Evolutionary conservation across 1,140 invertebrate genomes (phyloP), one percentile per base, ranked within the genome.

Genomic region (Theocolax elegans): DNA sequence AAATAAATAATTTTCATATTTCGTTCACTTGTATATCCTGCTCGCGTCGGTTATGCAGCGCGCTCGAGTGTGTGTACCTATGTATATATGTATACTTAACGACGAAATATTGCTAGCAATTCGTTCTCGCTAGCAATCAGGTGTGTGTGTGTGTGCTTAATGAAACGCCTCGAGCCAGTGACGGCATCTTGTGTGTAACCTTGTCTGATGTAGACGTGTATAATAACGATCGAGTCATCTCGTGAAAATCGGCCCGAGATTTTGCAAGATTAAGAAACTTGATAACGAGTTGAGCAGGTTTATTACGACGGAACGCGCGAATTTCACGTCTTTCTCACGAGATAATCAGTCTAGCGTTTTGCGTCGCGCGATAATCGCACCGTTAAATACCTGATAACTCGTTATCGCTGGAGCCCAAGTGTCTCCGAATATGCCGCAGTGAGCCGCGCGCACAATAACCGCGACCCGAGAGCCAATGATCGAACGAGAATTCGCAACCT

Each of bases 271-370:
- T n/a, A n/a, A n/a, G 17, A 40, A n/a, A 21, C 4, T 12, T 2
- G 31, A 23, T 58, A 38, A 40, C 4, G 17, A 38, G n/a, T 13
- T 13, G 6, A 31, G 17, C 38, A 59, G 15, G 21, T 46, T 23
- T 46, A n/a, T n/a, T n/a, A n/a, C n/a, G n/a, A n/a, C n/a, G n/a
- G n/a, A 23, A 19, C 25, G 17, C 3, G 29, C 60, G 42, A 25
- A 21, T 29, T 21, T 46, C 7, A 13, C 58, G 23, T 3, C 35
- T 40, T 40, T 13, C 58, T 7, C 42, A 8, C 23, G n/a, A 48
- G 44, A 63, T 63, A 63, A 63, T 51, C 15, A 63, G 46, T 15
- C 29, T 63, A 12, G 49, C 44, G 29, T 63, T 63, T 35, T 12
- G 13, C 29, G n/a, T n/a, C n/a, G n/a, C 19, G 48, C 15, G 49